These are phyloP conservation scores for Ibycter americanus DNA, from an alignment of 2,797 vertebrate species.

Conservation along the genomic window DNA sequence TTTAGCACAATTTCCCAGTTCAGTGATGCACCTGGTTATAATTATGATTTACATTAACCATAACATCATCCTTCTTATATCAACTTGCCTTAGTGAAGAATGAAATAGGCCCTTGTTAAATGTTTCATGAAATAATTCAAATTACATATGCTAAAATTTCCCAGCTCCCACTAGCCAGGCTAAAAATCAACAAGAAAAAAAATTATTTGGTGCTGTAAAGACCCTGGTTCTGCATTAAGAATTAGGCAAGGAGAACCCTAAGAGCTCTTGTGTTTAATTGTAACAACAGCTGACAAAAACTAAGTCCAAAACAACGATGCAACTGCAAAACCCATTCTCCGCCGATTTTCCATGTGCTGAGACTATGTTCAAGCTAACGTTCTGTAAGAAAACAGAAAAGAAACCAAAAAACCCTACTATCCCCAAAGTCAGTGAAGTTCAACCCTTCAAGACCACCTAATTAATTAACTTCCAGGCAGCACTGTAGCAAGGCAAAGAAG, in stretches of 20 bases:
- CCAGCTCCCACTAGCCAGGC: background rate
- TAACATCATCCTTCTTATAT: constrained; percentile 36
- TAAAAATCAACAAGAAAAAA: constrained; percentile 24
- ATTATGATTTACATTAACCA: constrained; percentile 51
- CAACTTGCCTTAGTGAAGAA: constrained; percentile 45
- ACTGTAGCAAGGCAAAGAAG: background rate
- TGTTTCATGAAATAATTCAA: constrained; percentile 60
- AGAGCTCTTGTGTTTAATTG: background rate
- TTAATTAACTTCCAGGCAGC: constrained; percentile 37
- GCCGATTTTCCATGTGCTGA: background rate
- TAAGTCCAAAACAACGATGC: background rate
- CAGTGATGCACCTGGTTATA: constrained; percentile 62
- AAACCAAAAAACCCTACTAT: background rate
- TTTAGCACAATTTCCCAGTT: constrained; percentile 61
- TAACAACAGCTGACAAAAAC: background rate
- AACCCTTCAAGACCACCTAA: background rate
- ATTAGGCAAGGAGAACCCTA: background rate
- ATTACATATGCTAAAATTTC: constrained; percentile 29
- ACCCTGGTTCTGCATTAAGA: background rate
- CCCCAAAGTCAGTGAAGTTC: background rate
- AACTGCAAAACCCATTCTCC: background rate
- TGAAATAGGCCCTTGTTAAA: constrained; percentile 39
- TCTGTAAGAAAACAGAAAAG: background rate
- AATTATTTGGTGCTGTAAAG: background rate
- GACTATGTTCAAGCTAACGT: background rate